These are phyloP conservation scores for Arizona elegans DNA, from an alignment of 2,113 vertebrate species.

Conservation along the genomic window DNA sequence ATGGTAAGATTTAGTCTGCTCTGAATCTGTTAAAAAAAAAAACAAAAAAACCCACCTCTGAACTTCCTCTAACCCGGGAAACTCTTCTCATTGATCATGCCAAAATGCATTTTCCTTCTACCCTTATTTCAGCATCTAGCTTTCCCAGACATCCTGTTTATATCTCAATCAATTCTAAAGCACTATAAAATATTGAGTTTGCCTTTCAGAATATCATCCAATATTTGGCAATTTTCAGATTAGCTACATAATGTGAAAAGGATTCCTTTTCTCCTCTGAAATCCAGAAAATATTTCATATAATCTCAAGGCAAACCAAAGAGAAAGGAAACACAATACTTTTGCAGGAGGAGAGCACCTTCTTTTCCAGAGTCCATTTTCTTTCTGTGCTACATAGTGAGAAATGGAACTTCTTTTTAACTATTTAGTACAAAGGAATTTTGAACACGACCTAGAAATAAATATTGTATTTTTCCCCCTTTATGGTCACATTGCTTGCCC, in stretches of 20 bases:
- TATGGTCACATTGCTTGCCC: not conserved
- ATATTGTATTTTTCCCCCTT: not conserved
- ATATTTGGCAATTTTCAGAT: not conserved
- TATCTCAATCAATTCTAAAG: not conserved
- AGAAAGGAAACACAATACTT: not conserved
- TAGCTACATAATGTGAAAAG: not conserved
- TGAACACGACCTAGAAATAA: not conserved
- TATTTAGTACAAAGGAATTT: not conserved
- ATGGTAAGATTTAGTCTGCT: not conserved
- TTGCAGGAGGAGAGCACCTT: not conserved
- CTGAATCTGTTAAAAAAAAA: not conserved
- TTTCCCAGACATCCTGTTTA: not conserved
- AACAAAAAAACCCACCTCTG: not conserved
- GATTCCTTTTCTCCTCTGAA: not conserved
- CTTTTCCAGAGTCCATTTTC: not conserved
- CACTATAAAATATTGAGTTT: not conserved
- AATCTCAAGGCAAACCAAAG: not conserved
- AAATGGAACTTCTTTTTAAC: not conserved
- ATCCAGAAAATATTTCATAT: not conserved
- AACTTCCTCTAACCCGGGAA: not conserved
- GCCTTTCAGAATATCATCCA: not conserved
- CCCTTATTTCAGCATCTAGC: not conserved
- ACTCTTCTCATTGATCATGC: not conserved
- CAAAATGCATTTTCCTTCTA: not conserved
- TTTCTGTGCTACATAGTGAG: not conserved